phyloP scores from a whole-genome alignment of 2,888 invertebrate species.

The Halocaridina rubra region DNA sequence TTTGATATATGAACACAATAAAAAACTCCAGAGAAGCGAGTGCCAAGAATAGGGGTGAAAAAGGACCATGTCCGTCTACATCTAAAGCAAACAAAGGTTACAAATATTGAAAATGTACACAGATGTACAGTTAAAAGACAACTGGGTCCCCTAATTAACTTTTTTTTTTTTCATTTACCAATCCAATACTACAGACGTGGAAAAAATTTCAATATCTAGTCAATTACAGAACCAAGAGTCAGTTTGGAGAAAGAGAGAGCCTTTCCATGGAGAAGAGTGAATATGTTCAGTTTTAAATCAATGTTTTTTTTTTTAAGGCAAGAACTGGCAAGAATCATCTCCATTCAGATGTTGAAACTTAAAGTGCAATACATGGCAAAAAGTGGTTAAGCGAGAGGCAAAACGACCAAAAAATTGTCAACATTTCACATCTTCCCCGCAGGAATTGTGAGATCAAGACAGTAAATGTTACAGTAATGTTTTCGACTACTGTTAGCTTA shows the following conservation, averaged over 20 bases:
- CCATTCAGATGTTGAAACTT: slow-evolving; percentile 18
- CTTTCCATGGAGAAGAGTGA: slow-evolving; percentile 49
- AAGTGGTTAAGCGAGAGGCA: slow-evolving; percentile 25
- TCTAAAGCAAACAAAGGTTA: slow-evolving; percentile 50
- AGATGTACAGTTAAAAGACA: slow-evolving; percentile 51
- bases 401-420: slow-evolving; percentile 24
- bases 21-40: slow-evolving; percentile 25
- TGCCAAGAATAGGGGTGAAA: slow-evolving; percentile 23
- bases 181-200: background rate
- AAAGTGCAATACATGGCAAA: slow-evolving; percentile 28
- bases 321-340: slow-evolving; percentile 15
- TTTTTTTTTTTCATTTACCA: background rate
- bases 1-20: slow-evolving; percentile 48
- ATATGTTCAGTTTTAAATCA: slow-evolving; percentile 24
- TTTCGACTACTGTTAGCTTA: slow-evolving; percentile 57
- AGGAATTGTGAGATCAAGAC: slow-evolving; percentile 57
- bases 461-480: slow-evolving; percentile 60
- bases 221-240: slow-evolving; percentile 52
- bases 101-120: slow-evolving; percentile 57
- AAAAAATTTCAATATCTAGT: slow-evolving; percentile 24
- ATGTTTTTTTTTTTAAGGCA: slow-evolving; percentile 21
- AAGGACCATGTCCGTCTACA: slow-evolving; percentile 47
- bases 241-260: slow-evolving; percentile 38
- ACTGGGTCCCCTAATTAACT: slow-evolving; percentile 45
- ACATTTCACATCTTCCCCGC: slow-evolving; percentile 56